Conservation (phyloP, 2,113 vertebrate species). For the Motacilla tschutschensis region DNA sequence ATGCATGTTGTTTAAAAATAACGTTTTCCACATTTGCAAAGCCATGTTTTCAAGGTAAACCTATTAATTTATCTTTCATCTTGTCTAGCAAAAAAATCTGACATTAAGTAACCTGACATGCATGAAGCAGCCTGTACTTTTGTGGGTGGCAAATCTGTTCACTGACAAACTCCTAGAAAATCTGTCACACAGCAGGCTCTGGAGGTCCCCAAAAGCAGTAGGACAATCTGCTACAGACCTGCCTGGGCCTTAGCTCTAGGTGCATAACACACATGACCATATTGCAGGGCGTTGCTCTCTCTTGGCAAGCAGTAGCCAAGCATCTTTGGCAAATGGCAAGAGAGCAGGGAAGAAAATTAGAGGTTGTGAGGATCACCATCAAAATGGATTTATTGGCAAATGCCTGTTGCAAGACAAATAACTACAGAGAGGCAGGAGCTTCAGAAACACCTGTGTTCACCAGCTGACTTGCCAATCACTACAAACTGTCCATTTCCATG, state of each 20-base stretch:
- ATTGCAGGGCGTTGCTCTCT: background rate
- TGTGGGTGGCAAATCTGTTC: conserved; percentile 54
- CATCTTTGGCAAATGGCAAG: background rate
- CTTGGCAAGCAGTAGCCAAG: conserved; percentile 22
- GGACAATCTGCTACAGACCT: conserved; percentile 56
- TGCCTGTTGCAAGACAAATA: conserved; percentile 4
- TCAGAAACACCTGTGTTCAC: background rate
- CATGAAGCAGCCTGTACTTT: conserved; percentile 25
- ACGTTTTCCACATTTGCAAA: background rate
- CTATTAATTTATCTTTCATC: background rate
- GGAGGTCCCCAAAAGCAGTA: conserved; percentile 34
- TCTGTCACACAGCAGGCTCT: conserved; percentile 42
- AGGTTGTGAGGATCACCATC: background rate
- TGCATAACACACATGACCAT: background rate
- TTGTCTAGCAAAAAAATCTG: background rate
- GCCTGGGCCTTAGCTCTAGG: conserved; percentile 2
- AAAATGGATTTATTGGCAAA: background rate
- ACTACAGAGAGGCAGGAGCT: background rate
- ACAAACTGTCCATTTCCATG: conserved; percentile 14
- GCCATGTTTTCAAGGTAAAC: background rate
- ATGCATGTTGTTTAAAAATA: background rate
- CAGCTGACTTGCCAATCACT: background rate
- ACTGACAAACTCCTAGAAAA: conserved; percentile 45
- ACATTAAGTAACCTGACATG: background rate
- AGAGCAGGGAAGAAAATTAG: background rate